Evolutionary conservation across 2,797 vertebrate genomes (phyloP).

Genomic region (Eulemur rubriventer): DNA sequence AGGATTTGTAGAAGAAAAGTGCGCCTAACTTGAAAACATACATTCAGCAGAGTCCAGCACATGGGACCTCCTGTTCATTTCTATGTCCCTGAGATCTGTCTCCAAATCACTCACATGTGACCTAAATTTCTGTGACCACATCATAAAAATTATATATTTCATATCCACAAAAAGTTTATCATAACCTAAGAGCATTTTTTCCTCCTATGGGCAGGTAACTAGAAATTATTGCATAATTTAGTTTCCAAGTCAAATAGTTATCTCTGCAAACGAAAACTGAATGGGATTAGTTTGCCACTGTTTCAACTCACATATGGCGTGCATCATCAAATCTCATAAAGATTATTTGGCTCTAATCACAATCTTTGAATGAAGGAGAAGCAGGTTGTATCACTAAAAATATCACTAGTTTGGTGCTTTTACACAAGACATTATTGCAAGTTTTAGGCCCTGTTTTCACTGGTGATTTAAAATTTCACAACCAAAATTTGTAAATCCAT

Average conservation of each 20-base stretch:
- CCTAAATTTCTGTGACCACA: neutral
- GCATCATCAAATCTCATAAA: neutral
- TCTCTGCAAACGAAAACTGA: neutral
- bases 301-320: neutral
- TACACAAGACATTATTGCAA: neutral
- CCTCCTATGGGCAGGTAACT: too few species aligned
- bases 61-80: neutral
- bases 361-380: neutral
- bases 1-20: neutral
- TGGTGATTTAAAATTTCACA: neutral
- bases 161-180: neutral
- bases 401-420: neutral
- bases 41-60: neutral
- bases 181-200: neutral
- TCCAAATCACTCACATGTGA: neutral
- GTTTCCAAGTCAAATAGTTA: neutral
- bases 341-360: neutral
- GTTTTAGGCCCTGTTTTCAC: neutral
- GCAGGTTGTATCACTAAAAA: neutral
- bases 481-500: neutral
- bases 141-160: neutral
- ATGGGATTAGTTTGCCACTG: neutral
- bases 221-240: neutral
- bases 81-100: neutral
- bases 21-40: neutral